These are phyloP conservation scores for Eucera pruinosa DNA, from an alignment of 2,888 invertebrate species.

Conservation along the genomic window DNA sequence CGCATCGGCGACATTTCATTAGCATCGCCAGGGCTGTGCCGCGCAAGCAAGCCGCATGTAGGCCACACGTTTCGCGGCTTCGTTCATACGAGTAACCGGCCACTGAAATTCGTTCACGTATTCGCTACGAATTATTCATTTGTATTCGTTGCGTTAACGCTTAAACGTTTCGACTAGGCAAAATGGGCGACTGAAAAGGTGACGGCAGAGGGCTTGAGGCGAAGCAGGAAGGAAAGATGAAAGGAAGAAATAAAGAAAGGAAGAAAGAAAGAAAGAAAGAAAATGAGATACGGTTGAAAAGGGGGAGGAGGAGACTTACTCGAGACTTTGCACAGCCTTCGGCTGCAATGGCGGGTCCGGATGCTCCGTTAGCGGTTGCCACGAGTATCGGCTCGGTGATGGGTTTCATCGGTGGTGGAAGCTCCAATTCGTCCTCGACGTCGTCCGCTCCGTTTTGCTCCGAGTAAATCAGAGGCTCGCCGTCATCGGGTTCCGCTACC, in stretches of 20 bases:
- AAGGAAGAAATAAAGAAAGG: background rate
- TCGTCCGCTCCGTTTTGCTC: slow-evolving; percentile 89
- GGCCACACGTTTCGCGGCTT: too few relatives aligned
- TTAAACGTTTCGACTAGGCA: background rate
- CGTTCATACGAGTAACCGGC: background rate
- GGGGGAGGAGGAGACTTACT: too few relatives aligned
- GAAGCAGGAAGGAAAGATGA: background rate
- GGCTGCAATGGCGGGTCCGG: slow-evolving; percentile 80
- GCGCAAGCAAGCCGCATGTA: too few relatives aligned
- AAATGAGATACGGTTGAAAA: too few relatives aligned
- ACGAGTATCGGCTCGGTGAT: slow-evolving; percentile 89
- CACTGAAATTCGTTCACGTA: slow-evolving; percentile 1
- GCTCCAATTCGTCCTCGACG: slow-evolving; percentile 92
- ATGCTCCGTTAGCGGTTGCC: slow-evolving; percentile 79
- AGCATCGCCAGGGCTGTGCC: too few relatives aligned
- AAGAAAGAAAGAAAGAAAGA: background rate
- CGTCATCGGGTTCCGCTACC: slow-evolving; percentile 79
- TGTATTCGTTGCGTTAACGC: background rate
- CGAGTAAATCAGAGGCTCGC: slow-evolving; percentile 79
- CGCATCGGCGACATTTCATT: too few relatives aligned
- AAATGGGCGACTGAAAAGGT: background rate
- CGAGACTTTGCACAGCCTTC: slow-evolving; percentile 80
- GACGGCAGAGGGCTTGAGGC: background rate
- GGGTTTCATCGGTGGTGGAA: slow-evolving; percentile 98
- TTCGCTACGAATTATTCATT: slow-evolving; percentile 25